Percentiles rank a stretch among this genome's conserved stretches.
These are phyloP conservation scores for Cynocephalus volans DNA, from an alignment of 2,113 vertebrate species.

Conservation along the genomic window DNA sequence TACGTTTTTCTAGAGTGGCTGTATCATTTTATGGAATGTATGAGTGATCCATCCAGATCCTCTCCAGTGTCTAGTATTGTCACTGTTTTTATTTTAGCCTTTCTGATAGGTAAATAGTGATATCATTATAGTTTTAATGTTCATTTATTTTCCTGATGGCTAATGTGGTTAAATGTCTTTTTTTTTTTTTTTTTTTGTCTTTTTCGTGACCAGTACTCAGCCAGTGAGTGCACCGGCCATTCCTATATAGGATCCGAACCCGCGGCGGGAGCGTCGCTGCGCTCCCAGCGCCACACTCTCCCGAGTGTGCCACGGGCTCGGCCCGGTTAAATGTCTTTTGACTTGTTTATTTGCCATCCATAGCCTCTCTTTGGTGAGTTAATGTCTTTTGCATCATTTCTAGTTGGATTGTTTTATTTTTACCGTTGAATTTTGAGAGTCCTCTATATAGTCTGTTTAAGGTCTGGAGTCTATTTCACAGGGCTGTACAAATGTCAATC, in stretches of 20 bases:
- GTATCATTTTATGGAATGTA: neutral
- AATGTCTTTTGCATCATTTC: conserved; percentile 6
- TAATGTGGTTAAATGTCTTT: neutral
- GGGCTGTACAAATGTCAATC: neutral
- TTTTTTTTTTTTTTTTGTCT: too few relatives aligned
- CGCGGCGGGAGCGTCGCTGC: too few relatives aligned
- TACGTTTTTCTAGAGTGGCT: neutral
- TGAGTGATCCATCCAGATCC: neutral
- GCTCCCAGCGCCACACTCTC: too few relatives aligned
- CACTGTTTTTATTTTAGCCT: conserved; percentile 44
- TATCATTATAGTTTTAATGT: conserved; percentile 5
- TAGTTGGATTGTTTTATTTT: neutral
- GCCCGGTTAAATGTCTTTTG: neutral
- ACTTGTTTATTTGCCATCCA: neutral
- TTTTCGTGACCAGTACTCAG: too few relatives aligned
- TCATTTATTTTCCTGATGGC: neutral
- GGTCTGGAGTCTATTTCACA: neutral
- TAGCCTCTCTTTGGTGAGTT: neutral
- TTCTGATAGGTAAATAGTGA: neutral
- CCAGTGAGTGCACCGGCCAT: too few relatives aligned
- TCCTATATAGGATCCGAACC: too few relatives aligned
- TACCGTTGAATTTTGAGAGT: conserved; percentile 1
- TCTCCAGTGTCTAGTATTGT: neutral
- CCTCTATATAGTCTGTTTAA: neutral
- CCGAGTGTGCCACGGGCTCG: too few relatives aligned